Base-by-base conservation (phyloP, 2,797 vertebrate species). In the Falco concolor region DNA sequence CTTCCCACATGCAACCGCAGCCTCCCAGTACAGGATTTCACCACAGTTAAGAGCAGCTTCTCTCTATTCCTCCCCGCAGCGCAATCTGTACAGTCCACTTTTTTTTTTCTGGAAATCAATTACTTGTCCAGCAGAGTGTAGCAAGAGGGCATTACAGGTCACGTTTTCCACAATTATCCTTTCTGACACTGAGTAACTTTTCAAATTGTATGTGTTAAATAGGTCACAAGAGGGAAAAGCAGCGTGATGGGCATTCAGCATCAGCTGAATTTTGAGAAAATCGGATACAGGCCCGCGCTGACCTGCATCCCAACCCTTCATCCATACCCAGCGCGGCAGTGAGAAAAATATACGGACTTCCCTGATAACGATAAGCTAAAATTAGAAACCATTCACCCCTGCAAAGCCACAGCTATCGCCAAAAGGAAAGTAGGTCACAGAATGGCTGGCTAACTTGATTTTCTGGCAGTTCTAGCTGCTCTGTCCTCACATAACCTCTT, bases 401-500 rank as follows among this genome's bases (percentile, higher is more conserved):
- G 94, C 92, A 81, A 82, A 96, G 94, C 93, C 95, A 77, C 95
- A 89, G 95, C 61, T 49, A 95, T 95, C 20, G 42, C 94, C 94
- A 94, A 87, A 94, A 96, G 89, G 88, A 97, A 97, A 97, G 95
- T 96, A 96, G 96, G 96, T 97, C 96, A 95, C 60, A 50, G 93
- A 94, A 90, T 54, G 86, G 86, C 75, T 95, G 93, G 94, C 91
- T 96, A 97, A 93, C 96, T 96, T 1, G 95, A 96, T 96, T 96
- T 95, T 94, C 96, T 72, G 40, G 96, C 52, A 8, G 87, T 90
- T 27, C 94, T 59, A 59, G 94, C 89, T 2, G 72, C 68, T 61
- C 45, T 85, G 95, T 97, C 95, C 96, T 96, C 89, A 65, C 2
- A 9, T 95, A 93, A 96, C 96, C 96, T 81, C 88, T 70, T 21